phyloP scores from a whole-genome alignment of 2,888 invertebrate species.

The Ichneumoninae sp. region DNA sequence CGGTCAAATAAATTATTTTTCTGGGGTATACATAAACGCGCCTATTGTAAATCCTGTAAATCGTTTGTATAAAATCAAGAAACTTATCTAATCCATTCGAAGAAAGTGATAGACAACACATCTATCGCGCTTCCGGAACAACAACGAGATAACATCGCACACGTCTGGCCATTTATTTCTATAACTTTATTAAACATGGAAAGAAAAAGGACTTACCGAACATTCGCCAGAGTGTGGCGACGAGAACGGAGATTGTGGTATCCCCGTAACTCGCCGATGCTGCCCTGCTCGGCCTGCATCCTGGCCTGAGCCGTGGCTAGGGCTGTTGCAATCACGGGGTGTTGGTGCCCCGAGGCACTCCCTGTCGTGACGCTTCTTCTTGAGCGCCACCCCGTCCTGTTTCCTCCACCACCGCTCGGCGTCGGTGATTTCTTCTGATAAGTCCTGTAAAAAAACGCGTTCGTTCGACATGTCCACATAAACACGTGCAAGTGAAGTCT shows the following conservation, averaged over 20 bases:
- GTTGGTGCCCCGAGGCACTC: conserved; percentile 81
- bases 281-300: conserved; percentile 97
- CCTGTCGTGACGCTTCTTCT: conserved; percentile 83
- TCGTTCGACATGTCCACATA: conserved; percentile 31
- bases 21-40: neutral
- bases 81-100: neutral
- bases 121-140: neutral
- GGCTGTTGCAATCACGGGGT: conserved; percentile 83
- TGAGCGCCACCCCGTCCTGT: conserved; percentile 82
- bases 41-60: conserved; percentile 12
- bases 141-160: neutral
- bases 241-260: conserved; percentile 95
- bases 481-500: conserved; percentile 6
- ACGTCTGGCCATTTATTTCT: conserved; percentile 55
- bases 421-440: conserved; percentile 84
- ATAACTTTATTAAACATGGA: neutral
- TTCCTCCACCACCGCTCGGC: conserved; percentile 79
- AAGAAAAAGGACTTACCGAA: conserved; percentile 91
- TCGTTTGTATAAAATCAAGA: neutral
- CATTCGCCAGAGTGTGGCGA: conserved; percentile 95
- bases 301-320: conserved; percentile 85
- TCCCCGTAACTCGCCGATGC: conserved; percentile 95
- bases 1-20: no score
- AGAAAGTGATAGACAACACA: neutral
- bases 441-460: conserved; percentile 74